Percentiles rank a stretch among this genome's conserved stretches.
Evolutionary conservation across 1,140 invertebrate genomes (phyloP).

Genomic region (Anastatus disparis): DNA sequence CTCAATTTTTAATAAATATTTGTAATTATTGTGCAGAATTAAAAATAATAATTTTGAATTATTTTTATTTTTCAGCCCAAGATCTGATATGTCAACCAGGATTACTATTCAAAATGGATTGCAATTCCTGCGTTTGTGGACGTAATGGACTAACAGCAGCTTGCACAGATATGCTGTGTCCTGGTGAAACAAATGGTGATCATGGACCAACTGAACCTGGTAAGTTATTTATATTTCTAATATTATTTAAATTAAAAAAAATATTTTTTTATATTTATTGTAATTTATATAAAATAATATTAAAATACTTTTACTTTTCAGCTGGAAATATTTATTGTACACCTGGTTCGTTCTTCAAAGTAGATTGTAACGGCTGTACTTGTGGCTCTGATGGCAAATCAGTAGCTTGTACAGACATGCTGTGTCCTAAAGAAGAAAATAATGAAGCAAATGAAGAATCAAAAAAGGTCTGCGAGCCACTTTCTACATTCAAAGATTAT

Average conservation of each 20-base stretch:
- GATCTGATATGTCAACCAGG: neutral
- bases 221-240: neutral
- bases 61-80: too few relatives aligned
- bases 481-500: neutral
- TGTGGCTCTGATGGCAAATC: slow-evolving; percentile 4
- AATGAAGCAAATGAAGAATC: too few relatives aligned
- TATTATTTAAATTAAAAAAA: too few relatives aligned
- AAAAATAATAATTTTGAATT: too few relatives aligned
- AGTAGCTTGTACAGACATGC: neutral
- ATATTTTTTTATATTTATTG: too few relatives aligned
- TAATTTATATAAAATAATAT: too few relatives aligned
- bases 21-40: too few relatives aligned
- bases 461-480: too few relatives aligned
- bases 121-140: neutral
- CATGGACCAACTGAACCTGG: too few relatives aligned
- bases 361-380: neutral
- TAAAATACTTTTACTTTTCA: too few relatives aligned
- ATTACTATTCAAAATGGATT: neutral
- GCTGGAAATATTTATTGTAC: neutral
- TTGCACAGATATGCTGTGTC: slow-evolving; percentile 2
- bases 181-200: neutral
- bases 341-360: neutral
- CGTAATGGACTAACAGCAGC: neutral
- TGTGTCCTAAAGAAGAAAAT: neutral
- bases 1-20: too few relatives aligned